Conservation (phyloP, 2,797 vertebrate genomes). For the Coluber constrictor region DNA sequence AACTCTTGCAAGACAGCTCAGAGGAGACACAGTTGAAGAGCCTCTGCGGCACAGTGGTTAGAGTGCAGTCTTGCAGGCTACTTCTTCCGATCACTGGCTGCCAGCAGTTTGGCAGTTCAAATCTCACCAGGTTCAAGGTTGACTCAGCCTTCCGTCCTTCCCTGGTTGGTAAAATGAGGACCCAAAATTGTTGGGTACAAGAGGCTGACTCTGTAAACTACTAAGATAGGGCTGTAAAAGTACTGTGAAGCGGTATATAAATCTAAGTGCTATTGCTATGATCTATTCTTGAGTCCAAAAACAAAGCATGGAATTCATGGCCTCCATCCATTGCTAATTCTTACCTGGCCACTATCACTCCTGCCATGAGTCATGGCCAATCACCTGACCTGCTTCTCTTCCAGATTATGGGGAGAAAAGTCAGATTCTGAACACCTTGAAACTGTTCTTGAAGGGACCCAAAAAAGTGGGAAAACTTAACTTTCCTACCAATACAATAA, state of each 20-base stretch:
- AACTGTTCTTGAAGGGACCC: not conserved
- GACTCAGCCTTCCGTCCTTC: no score
- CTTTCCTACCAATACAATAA: not conserved
- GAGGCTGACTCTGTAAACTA: no score
- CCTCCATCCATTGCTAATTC: not conserved
- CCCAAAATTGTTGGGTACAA: no score
- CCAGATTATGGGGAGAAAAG: not conserved
- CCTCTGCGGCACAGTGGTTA: no score
- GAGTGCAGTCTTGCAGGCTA: no score
- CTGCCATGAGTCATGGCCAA: not conserved
- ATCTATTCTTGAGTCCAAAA: not conserved
- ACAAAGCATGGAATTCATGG: not conserved
- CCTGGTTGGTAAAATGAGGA: no score
- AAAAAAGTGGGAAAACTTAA: not conserved
- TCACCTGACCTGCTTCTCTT: not conserved
- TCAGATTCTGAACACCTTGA: not conserved
- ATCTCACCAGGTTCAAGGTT: no score
- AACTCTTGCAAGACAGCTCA: not conserved
- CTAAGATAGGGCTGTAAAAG: no score
- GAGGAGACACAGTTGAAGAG: not conserved
- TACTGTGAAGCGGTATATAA: no score
- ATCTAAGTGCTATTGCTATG: no score
- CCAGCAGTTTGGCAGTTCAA: no score
- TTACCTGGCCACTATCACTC: not conserved
- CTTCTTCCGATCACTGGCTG: no score